A percentile compares a stretch with the other conserved stretches of the same genome.
phyloP scores from a whole-genome alignment of 2,113 vertebrate genomes.

The Oryzias javanicus region DNA sequence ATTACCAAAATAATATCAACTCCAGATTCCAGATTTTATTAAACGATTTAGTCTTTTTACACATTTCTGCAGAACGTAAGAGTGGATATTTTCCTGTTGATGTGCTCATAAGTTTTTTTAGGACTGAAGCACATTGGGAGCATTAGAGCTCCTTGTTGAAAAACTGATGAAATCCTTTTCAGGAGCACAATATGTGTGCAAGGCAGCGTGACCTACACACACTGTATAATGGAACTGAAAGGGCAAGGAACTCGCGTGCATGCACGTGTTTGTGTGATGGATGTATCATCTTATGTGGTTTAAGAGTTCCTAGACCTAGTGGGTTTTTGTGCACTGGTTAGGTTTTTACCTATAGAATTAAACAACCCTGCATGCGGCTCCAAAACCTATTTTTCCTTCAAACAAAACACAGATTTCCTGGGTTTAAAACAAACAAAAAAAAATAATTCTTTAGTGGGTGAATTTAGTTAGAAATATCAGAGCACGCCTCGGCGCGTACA shows the following conservation, averaged over 20 bases:
- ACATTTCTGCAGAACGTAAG: no score
- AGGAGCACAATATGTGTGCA: not conserved
- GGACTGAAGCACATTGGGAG: not conserved
- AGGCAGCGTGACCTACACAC: conserved; percentile 14
- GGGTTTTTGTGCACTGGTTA: not conserved
- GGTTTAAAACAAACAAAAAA: not conserved
- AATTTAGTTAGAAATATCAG: not conserved
- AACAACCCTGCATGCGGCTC: not conserved
- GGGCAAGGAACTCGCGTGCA: not conserved
- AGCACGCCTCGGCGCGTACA: conserved; percentile 2
- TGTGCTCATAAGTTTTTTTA: not conserved
- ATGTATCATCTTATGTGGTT: not conserved
- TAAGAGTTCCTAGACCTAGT: not conserved
- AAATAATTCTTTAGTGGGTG: no score
- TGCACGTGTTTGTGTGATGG: conserved; percentile 4
- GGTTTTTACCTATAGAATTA: not conserved
- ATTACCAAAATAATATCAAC: no score
- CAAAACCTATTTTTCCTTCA: not conserved
- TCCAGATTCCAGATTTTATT: no score
- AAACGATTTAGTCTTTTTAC: no score
- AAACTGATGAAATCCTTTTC: conserved; percentile 2
- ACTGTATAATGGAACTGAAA: not conserved
- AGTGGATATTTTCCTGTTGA: not conserved
- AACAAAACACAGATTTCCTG: not conserved
- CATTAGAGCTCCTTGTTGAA: conserved; percentile 8